phyloP scores from a whole-genome alignment of 1,140 invertebrate genomes.

The Anagrus nilaparvatae region DNA sequence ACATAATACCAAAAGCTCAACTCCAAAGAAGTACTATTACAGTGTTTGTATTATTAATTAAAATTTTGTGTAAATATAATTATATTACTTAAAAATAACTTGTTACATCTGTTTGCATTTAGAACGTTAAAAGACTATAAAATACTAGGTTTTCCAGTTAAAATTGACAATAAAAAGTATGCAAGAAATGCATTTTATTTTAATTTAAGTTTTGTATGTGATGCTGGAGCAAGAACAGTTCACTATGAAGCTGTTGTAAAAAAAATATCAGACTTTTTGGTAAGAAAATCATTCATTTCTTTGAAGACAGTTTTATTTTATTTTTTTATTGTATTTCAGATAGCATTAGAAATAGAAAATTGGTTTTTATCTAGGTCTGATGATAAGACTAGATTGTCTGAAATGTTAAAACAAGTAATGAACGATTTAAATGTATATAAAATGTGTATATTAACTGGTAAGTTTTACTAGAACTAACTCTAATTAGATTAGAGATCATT shows the following conservation, averaged over 20 bases:
- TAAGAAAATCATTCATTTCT: conserved; percentile 30
- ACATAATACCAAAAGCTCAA: conserved; percentile 91
- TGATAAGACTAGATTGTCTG: conserved; percentile 53
- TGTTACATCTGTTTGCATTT: not conserved
- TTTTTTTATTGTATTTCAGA: conserved; percentile 37
- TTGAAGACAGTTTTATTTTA: conserved; percentile 5
- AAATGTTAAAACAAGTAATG: conserved; percentile 66
- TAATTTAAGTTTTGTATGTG: conserved; percentile 92
- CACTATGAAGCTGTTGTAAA: conserved; percentile 90
- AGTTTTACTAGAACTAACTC: conserved; percentile 19
- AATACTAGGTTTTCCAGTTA: conserved; percentile 86
- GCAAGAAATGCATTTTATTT: conserved; percentile 90
- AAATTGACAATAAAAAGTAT: conserved; percentile 83
- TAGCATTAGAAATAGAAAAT: conserved; percentile 72
- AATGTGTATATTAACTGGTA: conserved; percentile 66
- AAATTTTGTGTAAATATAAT: conserved; percentile 8
- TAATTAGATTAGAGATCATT: conserved; percentile 13
- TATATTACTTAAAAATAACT: not conserved
- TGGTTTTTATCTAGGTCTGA: conserved; percentile 63
- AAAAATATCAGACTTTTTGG: conserved; percentile 85
- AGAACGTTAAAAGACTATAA: conserved; percentile 75
- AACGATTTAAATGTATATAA: conserved; percentile 70
- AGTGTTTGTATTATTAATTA: conserved; percentile 54
- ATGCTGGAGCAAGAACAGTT: conserved; percentile 74
- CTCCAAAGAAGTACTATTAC: conserved; percentile 82